phyloP scores from a whole-genome alignment of 2,797 vertebrate genomes.

The Pteronotus mesoamericanus region DNA sequence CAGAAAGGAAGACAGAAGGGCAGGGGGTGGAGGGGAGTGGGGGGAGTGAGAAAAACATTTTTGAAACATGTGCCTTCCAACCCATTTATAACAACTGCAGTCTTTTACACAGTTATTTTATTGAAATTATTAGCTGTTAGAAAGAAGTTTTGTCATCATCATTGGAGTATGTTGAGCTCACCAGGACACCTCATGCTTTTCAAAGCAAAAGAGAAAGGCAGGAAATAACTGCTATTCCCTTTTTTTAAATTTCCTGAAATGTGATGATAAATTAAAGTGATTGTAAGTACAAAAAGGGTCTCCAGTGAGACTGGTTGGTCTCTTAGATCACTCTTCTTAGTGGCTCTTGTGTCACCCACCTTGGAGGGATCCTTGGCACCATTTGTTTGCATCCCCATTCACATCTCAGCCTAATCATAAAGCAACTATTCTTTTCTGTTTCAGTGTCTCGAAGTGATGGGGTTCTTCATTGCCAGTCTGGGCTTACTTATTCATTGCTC shows the following conservation, averaged over 20 bases:
- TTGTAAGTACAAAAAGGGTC: not conserved
- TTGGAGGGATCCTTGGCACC: not conserved
- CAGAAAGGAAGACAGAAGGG: slow-evolving; percentile 33
- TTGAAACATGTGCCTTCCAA: slow-evolving; percentile 53
- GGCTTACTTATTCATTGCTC: not conserved
- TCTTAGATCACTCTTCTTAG: not conserved
- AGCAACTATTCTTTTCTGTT: not conserved
- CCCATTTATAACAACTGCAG: slow-evolving; percentile 48
- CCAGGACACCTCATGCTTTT: slow-evolving; percentile 66
- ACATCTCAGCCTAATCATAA: not conserved
- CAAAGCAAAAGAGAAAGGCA: slow-evolving; percentile 59
- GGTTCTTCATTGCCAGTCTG: not conserved
- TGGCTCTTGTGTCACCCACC: not conserved
- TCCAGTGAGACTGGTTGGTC: not conserved
- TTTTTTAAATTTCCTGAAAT: slow-evolving; percentile 52
- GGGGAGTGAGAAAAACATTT: not conserved
- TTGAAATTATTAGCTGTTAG: slow-evolving; percentile 70
- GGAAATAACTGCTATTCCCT: slow-evolving; percentile 53
- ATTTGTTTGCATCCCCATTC: not conserved
- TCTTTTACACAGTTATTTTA: slow-evolving; percentile 7
- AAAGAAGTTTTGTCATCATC: slow-evolving; percentile 49
- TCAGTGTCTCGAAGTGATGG: not conserved
- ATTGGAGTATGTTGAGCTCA: slow-evolving; percentile 52
- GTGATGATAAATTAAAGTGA: slow-evolving; percentile 55
- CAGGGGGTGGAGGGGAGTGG: not conserved